Percentiles rank a stretch among this genome's conserved stretches.
These are phyloP conservation scores for Falco biarmicus DNA, from an alignment of 2,797 vertebrate species.

Conservation along the genomic window DNA sequence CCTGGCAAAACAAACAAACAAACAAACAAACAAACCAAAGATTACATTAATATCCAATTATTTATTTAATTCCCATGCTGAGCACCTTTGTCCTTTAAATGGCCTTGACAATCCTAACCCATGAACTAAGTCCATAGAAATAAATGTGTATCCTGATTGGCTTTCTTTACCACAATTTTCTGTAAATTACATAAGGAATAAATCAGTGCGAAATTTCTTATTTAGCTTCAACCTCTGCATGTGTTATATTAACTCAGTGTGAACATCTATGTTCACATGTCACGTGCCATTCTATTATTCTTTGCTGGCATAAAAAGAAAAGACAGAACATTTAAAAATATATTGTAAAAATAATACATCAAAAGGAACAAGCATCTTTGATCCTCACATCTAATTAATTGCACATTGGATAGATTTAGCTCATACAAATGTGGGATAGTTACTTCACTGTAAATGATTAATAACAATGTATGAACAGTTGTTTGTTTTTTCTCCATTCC, in stretches of 20 bases:
- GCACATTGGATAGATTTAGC: constrained; percentile 63
- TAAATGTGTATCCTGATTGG: background rate
- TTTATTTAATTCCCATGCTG: background rate
- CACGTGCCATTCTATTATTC: constrained; percentile 70
- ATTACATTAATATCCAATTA: background rate
- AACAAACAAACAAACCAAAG: background rate
- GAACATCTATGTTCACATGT: constrained; percentile 38
- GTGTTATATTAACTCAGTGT: constrained; percentile 41
- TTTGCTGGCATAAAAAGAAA: constrained; percentile 55
- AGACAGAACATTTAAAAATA: constrained; percentile 47
- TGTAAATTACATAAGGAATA: constrained; percentile 5
- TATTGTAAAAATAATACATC: constrained; percentile 75
- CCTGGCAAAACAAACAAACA: background rate
- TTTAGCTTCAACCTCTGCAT: constrained; percentile 14
- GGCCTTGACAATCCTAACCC: background rate
- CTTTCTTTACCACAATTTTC: background rate
- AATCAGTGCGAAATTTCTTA: background rate
- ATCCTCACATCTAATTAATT: constrained; percentile 76
- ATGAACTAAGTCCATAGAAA: background rate
- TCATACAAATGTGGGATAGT: constrained; percentile 58
- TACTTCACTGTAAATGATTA: constrained; percentile 74
- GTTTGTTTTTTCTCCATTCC: constrained; percentile 48
- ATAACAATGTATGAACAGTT: constrained; percentile 59
- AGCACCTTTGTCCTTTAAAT: background rate
- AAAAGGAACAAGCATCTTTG: constrained; percentile 70